Evolutionary conservation across 2,797 vertebrate genomes (phyloP), one percentile per base, ranked within the genome.

Genomic region (Fundulus diaphanus): DNA sequence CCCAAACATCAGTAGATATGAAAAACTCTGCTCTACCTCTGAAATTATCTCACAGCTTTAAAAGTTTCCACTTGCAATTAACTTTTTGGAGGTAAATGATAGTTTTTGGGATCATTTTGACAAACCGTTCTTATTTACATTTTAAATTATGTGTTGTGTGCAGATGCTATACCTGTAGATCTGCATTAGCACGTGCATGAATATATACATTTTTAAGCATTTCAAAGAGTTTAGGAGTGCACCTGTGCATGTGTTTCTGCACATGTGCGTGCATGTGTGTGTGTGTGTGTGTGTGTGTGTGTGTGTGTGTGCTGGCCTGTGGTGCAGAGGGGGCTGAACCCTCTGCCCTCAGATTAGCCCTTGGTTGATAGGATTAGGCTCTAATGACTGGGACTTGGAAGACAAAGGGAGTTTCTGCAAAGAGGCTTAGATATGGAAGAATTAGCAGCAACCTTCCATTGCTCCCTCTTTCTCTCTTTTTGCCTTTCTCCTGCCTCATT

Each of bases 371-470:
- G 98, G 98, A 99, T 99, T 99, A 99, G 96, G 96, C 96, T 97
- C 98, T 99, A 99, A 99, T 99, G 98, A 99, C 97, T 98, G 97
- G 95, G 96, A 97, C 96, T 96, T 94, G 96, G 96, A 98, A 99
- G 97, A 99, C 98, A 99, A 99, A 98, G 96, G 95, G 96, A 98
- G 97, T 97, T 97, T 97, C 92, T 84, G 97, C 97, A 99, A 99
- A 99, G 97, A 97, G 97, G 98, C 97, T 99, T 99, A 99, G 98
- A 99, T 99, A 98, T 99, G 98, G 98, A 99, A 98, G 98, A 99
- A 98, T 99, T 99, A 99, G 96, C 98, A 97, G 96, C 96, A 96
- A 96, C 95, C 96, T 94, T 96, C 95, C 95, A 95, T 96, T 92
- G 89, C 90, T 88, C 90, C 89, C 84, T 87, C 91, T 90, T 68